Evolutionary conservation across 2,888 invertebrate species (phyloP), one percentile per base, ranked within the genome.

Genomic region (Peribatodes rhomboidaria): DNA sequence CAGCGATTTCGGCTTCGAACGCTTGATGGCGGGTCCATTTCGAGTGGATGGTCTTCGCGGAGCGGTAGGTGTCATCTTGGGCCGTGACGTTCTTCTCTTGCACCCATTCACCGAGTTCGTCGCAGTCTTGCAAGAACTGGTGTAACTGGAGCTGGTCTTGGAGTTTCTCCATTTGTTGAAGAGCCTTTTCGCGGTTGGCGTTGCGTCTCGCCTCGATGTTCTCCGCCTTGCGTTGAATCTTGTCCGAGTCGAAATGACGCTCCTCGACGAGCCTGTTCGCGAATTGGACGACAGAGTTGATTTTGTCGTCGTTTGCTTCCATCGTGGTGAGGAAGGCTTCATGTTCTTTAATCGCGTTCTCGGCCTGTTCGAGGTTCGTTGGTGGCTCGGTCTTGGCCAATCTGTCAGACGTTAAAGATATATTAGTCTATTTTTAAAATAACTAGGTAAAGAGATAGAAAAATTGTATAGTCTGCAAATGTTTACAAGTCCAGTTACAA

Each of bases 1-100:
- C 98, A 9, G 98, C 98, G 73, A 99, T 98, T 93, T 99, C 99
- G 0, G 99, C 98, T 89, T 99, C 99, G 90, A 99, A 99, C 0
- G 99, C 99, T 90, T 99, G 99, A 93, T 99, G 99, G 60, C 99
- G 95, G 1, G 99, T 99, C 98, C 99, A 99, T 88, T 99, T 99
- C 73, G 99, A 99, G 89, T 99, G 99, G 66, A 99, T 98, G 0
- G 99, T 99, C 90, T 99, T 99, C 13, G 99, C 99, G 75, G 99
- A 99, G 72, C 98, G 95, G 92, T 99, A 99, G 0, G 99, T 99
- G 86, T 99, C 99, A 87, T 99, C 99, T 86, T 99, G 99, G 0
- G 99, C 99, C 50, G 98, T 98, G 71, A 99, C 98, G 88, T 98
- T 98, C 94, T 99, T 99, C 90, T 99, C 99, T 83, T 99, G 98